Conservation (phyloP, 2,888 invertebrate species). For the Mesorhabditis spiculigera region DNA sequence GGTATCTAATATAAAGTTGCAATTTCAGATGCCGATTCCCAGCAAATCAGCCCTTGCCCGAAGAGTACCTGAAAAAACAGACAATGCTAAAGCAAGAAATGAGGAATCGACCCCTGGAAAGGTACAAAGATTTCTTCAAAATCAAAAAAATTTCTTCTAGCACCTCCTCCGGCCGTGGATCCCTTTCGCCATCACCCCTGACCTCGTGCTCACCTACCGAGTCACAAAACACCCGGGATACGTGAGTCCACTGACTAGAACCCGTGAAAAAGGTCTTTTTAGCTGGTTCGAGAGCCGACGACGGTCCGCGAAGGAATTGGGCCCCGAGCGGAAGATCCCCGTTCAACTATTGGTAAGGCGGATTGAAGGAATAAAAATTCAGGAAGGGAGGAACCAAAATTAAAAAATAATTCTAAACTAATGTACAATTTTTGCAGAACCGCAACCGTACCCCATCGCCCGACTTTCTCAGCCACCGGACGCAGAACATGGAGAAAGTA, state of each 20-base stretch:
- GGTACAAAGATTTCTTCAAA: too few relatives aligned
- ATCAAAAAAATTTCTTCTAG: neutral
- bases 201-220: neutral
- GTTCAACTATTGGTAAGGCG: neutral
- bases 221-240: neutral
- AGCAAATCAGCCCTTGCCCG: too few relatives aligned
- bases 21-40: too few relatives aligned
- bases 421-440: neutral
- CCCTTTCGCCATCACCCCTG: neutral
- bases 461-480: neutral
- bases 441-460: conserved; percentile 5
- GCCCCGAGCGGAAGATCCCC: neutral
- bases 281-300: neutral
- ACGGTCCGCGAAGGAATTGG: neutral
- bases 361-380: too few relatives aligned
- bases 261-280: neutral
- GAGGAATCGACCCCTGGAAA: too few relatives aligned
- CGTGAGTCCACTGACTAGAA: neutral
- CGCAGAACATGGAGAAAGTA: neutral
- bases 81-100: too few relatives aligned
- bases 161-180: neutral
- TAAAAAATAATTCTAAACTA: too few relatives aligned
- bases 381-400: too few relatives aligned
- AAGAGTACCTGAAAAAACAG: too few relatives aligned
- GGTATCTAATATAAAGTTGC: too few relatives aligned